These are phyloP conservation scores for Papilio xuthus DNA, from an alignment of 1,140 invertebrate genomes.

Conservation along the genomic window DNA sequence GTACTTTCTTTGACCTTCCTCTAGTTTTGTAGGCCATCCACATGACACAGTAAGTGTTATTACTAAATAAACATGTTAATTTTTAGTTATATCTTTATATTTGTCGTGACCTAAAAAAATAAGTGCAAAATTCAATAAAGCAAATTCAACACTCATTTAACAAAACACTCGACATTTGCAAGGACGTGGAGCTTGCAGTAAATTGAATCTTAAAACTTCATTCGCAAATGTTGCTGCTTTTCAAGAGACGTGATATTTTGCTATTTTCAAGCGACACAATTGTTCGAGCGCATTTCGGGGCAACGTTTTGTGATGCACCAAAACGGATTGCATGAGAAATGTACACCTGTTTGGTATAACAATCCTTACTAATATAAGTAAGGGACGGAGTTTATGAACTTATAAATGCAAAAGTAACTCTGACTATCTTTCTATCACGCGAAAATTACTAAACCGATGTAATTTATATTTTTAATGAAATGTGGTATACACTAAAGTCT, in stretches of 20 bases:
- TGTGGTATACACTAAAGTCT: too few species aligned
- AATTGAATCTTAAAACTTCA: slow-evolving; percentile 35
- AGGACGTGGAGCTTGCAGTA: background rate
- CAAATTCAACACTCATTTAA: background rate
- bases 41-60: background rate
- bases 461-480: too few species aligned
- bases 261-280: background rate
- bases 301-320: slow-evolving; percentile 4
- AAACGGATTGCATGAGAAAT: slow-evolving; percentile 9
- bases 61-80: too few species aligned
- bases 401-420: too few species aligned
- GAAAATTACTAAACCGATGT: too few species aligned
- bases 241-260: slow-evolving; percentile 19
- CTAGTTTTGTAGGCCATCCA: background rate
- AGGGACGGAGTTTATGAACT: too few species aligned
- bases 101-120: too few species aligned
- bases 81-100: too few species aligned
- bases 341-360: background rate
- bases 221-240: slow-evolving; percentile 24
- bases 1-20: background rate
- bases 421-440: too few species aligned
- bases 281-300: background rate
- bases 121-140: background rate
- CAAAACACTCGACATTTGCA: slow-evolving; percentile 6
- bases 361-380: too few species aligned